Base-by-base conservation (phyloP, 2,113 vertebrate species). In the Dipodomys spectabilis region DNA sequence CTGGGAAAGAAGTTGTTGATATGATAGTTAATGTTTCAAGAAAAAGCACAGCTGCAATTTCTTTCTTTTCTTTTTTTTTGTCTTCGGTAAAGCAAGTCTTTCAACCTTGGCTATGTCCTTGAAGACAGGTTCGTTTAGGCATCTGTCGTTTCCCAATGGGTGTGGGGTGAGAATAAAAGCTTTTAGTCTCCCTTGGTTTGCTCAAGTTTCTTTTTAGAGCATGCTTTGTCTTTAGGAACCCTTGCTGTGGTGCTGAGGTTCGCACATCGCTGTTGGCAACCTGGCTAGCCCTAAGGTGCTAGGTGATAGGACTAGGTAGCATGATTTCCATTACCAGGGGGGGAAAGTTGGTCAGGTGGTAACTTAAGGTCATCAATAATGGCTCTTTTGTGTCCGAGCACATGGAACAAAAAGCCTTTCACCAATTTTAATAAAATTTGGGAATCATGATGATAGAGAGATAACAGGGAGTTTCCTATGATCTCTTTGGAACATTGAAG, bases 341-440 rank as follows among this genome's bases (percentile, higher is more conserved):
- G n/a, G 73, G 74, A 68, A 95, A 60, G 82, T 68, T 68, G 83
- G 57, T 94, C 87, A 67, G 53, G 83, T 90, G 85, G 71, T 68
- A 92, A 83, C 45, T 93, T 82, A 94, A 79, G 57, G 44, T 92
- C 75, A 88, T 81, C 74, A 69, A 93, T 92, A 96, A 95, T 92
- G 92, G 82, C 86, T 90, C 94, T 88, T 95, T 96, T 95, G 95
- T 97, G 94, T 96, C 49, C 79, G 69, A 68, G 28, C 45, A 79
- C 20, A 60, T 27, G 74, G 30, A 85, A 93, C 82, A 95, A 92
- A 95, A 94, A 95, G 78, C 64, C 94, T 97, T 96, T 96, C 95
- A 96, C 67, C 53, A 65, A 89, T 95, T 95, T 96, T 97, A 96
- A 95, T 96, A 83, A 96, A 93, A 92, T 71, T 45, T 95, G 78